phyloP scores from a whole-genome alignment of 2,888 invertebrate genomes.

The Thecocarcelia acutangulata region DNA sequence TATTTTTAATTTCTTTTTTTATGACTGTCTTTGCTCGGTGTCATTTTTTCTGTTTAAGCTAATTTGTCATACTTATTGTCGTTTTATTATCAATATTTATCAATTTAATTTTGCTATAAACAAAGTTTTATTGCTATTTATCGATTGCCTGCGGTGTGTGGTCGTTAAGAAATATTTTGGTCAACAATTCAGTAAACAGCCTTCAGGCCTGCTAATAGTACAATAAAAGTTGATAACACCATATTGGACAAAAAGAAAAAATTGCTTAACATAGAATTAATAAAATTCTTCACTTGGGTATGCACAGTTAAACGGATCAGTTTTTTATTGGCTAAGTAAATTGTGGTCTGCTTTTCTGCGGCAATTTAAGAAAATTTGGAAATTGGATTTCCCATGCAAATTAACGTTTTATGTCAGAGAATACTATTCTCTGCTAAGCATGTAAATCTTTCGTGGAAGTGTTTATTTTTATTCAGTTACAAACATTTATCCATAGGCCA shows the following conservation, averaged over 20 bases:
- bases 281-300: no score
- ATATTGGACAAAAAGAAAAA: background rate
- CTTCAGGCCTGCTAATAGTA: background rate
- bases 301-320: no score
- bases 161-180: slow-evolving; percentile 3
- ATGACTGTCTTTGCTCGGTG: background rate
- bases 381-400: no score
- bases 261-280: no score
- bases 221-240: slow-evolving; percentile 1
- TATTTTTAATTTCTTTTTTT: background rate
- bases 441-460: no score
- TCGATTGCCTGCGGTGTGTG: slow-evolving; percentile 2
- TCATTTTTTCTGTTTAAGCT: slow-evolving; percentile 12
- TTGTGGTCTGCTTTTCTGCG: no score
- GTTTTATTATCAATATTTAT: slow-evolving; percentile 48
- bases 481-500: no score
- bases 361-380: no score
- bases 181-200: slow-evolving; percentile 2
- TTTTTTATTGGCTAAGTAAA: no score
- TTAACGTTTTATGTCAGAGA: no score
- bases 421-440: no score
- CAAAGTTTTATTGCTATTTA: slow-evolving; percentile 39
- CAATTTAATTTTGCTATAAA: slow-evolving; percentile 39
- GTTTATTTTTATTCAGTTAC: no score
- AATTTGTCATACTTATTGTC: slow-evolving; percentile 37